Evolutionary conservation across 1,140 invertebrate genomes (phyloP).

Genomic region (Cephus cinctus): DNA sequence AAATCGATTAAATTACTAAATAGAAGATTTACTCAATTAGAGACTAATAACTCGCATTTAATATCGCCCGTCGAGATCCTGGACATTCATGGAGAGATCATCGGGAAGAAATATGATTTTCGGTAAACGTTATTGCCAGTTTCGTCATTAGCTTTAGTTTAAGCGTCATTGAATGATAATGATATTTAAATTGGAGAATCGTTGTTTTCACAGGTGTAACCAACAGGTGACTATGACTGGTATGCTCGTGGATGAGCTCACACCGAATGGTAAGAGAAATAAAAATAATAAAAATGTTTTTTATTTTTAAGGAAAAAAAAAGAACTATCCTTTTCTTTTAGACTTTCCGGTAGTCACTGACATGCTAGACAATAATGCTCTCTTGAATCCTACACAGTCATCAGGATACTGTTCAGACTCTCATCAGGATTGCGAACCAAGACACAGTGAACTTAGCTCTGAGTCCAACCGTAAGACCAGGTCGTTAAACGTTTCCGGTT

Average conservation of each 20-base stretch:
- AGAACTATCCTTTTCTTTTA: no score
- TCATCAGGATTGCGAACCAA: not conserved
- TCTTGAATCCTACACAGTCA: not conserved
- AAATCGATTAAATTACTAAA: conserved; percentile 38
- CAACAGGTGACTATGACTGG: conserved; percentile 31
- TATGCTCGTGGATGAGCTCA: conserved; percentile 38
- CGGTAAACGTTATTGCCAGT: conserved; percentile 25
- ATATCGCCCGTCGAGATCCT: conserved; percentile 29
- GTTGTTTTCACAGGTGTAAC: conserved; percentile 31
- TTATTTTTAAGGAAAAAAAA: not conserved
- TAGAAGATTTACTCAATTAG: conserved; percentile 42
- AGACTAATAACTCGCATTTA: conserved; percentile 24
- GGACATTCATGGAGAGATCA: conserved; percentile 38
- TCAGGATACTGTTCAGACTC: not conserved
- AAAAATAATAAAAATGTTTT: not conserved
- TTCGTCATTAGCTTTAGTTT: not conserved
- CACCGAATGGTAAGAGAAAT: conserved; percentile 24
- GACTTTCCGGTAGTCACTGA: not conserved
- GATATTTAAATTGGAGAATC: no score
- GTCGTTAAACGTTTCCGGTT: no score
- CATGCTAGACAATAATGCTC: not conserved
- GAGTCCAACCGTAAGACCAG: no score
- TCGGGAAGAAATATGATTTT: conserved; percentile 50
- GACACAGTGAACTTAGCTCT: no score
- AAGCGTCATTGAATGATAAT: no score